Conservation (phyloP, 2,888 invertebrate species). For the Autographa gamma region DNA sequence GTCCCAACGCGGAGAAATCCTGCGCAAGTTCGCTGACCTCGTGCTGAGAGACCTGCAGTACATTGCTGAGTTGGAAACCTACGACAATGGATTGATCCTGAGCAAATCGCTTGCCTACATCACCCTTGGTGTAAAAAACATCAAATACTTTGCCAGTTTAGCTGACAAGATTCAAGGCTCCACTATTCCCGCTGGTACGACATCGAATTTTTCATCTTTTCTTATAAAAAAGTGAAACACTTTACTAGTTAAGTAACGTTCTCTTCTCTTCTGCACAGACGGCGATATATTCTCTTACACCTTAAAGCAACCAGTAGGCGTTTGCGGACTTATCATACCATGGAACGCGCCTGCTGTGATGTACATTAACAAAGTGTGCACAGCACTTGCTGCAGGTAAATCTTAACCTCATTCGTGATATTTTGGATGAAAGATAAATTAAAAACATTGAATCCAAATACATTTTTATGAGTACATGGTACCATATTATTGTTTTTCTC, state of each 20-base stretch:
- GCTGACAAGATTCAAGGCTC: conserved; percentile 95
- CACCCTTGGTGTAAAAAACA: conserved; percentile 79
- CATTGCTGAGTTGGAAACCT: conserved; percentile 95
- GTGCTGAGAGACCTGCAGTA: conserved; percentile 95
- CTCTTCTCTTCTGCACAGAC: neutral
- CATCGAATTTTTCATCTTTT: no score
- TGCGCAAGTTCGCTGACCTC: conserved; percentile 91
- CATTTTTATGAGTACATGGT: no score
- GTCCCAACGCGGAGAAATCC: conserved; percentile 91
- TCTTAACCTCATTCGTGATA: neutral
- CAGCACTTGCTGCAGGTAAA: neutral
- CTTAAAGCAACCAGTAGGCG: neutral
- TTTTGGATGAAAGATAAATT: no score
- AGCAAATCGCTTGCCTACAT: conserved; percentile 87
- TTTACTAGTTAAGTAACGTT: no score
- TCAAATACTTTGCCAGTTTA: conserved; percentile 96
- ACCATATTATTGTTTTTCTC: neutral
- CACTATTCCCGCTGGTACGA: conserved; percentile 89
- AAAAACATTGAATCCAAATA: no score
- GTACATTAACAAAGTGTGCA: neutral
- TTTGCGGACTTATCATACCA: conserved; percentile 2
- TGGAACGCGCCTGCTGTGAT: neutral
- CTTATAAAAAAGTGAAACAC: no score
- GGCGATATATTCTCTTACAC: neutral
- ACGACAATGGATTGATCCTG: conserved; percentile 97